These are phyloP conservation scores for Aphaenogaster ashmeadi DNA, from an alignment of 1,140 invertebrate species.

Conservation along the genomic window DNA sequence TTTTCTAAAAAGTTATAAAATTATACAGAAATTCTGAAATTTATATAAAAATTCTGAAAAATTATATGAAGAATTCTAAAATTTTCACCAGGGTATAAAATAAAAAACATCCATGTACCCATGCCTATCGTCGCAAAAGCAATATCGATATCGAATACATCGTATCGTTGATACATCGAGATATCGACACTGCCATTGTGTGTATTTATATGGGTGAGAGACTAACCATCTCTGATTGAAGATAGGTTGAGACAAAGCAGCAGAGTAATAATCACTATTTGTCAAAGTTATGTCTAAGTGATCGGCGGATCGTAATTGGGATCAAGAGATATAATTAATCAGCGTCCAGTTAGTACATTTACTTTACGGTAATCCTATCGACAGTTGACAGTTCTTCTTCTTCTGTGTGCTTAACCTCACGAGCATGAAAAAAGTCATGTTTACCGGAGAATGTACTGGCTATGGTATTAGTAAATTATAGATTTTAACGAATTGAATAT, in stretches of 20 bases:
- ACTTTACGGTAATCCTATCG: background rate
- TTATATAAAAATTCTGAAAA: too few relatives aligned
- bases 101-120: background rate
- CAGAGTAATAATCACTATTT: background rate
- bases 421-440: background rate
- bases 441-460: background rate
- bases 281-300: slow-evolving; percentile 20
- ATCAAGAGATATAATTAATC: slow-evolving; percentile 8
- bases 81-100: background rate
- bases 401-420: background rate
- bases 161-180: slow-evolving; percentile 3
- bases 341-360: slow-evolving; percentile 3
- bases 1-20: too few relatives aligned
- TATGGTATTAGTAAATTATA: background rate
- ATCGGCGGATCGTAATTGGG: background rate
- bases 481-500: background rate
- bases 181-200: background rate
- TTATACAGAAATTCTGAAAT: too few relatives aligned
- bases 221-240: background rate
- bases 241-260: background rate
- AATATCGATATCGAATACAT: background rate
- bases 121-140: background rate
- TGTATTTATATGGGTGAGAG: background rate
- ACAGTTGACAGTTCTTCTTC: background rate
- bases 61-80: too few relatives aligned